phyloP scores from a whole-genome alignment of 2,888 invertebrate genomes.

The Ypsolopha scabrella region DNA sequence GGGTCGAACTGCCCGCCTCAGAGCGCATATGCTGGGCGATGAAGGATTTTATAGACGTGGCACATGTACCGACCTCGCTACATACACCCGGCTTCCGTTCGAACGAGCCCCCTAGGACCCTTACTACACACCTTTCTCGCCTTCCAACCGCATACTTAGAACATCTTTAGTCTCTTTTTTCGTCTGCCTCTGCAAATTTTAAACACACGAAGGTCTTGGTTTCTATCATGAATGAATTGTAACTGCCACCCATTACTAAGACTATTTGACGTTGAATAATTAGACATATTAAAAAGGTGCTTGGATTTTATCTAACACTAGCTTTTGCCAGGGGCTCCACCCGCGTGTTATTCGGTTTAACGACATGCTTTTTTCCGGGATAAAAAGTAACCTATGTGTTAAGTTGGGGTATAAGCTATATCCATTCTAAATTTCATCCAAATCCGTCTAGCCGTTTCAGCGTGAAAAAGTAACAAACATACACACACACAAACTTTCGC shows the following conservation, averaged over 20 bases:
- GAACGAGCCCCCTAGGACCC: not conserved
- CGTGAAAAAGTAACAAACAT: too few species aligned
- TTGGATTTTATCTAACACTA: not conserved
- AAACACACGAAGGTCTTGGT: not conserved
- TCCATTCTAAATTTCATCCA: too few species aligned
- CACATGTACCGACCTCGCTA: slow-evolving; percentile 31
- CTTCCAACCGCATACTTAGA: not conserved
- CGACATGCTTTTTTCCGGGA: too few species aligned
- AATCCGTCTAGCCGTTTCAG: too few species aligned
- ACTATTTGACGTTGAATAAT: not conserved
- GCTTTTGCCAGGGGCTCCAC: too few species aligned
- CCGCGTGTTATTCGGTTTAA: too few species aligned
- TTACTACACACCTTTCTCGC: not conserved
- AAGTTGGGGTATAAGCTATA: too few species aligned
- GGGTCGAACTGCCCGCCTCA: slow-evolving; percentile 26
- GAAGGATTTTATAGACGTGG: slow-evolving; percentile 44
- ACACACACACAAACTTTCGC: too few species aligned
- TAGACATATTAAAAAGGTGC: not conserved
- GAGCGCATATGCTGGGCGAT: slow-evolving; percentile 48
- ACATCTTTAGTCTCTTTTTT: not conserved
- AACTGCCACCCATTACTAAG: not conserved
- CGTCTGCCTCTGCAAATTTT: not conserved
- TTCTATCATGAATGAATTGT: not conserved
- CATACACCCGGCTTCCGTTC: slow-evolving; percentile 10
- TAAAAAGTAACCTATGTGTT: too few species aligned